These are phyloP conservation scores for Lacerta viridis DNA, from an alignment of 2,797 vertebrate genomes.

Conservation along the genomic window DNA sequence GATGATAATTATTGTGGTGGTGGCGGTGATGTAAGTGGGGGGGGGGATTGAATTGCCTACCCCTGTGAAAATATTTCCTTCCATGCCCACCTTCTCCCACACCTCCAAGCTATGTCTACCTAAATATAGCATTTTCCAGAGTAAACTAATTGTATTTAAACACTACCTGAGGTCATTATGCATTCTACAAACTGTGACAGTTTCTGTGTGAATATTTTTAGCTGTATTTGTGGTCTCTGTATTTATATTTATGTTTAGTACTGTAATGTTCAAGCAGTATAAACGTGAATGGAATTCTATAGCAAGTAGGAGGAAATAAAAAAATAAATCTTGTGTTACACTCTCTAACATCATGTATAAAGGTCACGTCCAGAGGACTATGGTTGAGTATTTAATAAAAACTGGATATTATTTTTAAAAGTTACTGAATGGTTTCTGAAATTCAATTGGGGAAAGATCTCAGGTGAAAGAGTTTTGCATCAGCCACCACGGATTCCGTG, in stretches of 20 bases:
- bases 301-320: constrained; percentile 76
- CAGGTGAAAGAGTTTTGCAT: not conserved
- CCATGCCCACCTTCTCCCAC: not conserved
- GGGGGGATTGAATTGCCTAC: constrained; percentile 21
- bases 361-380: constrained; percentile 83
- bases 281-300: constrained; percentile 83
- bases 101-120: constrained; percentile 59
- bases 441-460: constrained; percentile 50
- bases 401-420: constrained; percentile 87
- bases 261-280: constrained; percentile 81
- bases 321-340: constrained; percentile 75
- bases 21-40: not conserved
- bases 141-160: constrained; percentile 81
- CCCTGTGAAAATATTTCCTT: constrained; percentile 33
- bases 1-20: not conserved
- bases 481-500: not conserved
- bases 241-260: constrained; percentile 89
- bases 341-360: constrained; percentile 80
- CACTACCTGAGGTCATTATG: constrained; percentile 79
- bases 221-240: constrained; percentile 86
- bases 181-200: constrained; percentile 85
- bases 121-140: constrained; percentile 71
- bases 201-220: constrained; percentile 85
- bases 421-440: constrained; percentile 75
- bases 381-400: constrained; percentile 90